Percentiles rank a stretch among this genome's conserved stretches.
phyloP scores from a whole-genome alignment of 2,113 vertebrate species.

The Vombatus ursinus region DNA sequence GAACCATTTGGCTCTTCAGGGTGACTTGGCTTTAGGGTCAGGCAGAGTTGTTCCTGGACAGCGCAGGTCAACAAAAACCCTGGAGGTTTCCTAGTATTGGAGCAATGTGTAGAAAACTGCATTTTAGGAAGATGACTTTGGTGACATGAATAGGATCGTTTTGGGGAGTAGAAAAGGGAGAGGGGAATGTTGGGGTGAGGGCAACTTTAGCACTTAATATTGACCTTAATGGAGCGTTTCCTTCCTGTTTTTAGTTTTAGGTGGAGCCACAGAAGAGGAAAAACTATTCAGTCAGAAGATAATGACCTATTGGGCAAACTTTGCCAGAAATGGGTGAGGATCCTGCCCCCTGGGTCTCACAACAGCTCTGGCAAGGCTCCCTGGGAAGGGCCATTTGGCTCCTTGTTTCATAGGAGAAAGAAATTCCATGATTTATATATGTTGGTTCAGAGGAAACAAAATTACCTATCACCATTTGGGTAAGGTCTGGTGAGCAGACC shows the following conservation, averaged over 20 bases:
- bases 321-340: constrained; percentile 88
- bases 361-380: background rate
- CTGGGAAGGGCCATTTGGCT: background rate
- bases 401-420: background rate
- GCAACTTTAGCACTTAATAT: background rate
- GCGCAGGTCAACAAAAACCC: background rate
- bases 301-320: constrained; percentile 92
- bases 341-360: no score
- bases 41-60: no score
- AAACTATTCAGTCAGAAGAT: constrained; percentile 84
- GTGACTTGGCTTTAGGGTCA: background rate
- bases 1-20: background rate
- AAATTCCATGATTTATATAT: background rate
- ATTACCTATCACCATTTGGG: background rate
- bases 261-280: constrained; percentile 85
- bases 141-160: background rate
- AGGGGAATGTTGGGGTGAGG: background rate
- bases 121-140: background rate
- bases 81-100: background rate
- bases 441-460: background rate
- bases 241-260: constrained; percentile 72
- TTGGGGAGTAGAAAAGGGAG: background rate
- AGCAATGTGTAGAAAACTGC: background rate
- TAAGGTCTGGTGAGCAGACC: background rate
- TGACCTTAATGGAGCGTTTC: background rate